Conservation (phyloP, 2,113 vertebrate species). For the Aepyceros melampus region DNA sequence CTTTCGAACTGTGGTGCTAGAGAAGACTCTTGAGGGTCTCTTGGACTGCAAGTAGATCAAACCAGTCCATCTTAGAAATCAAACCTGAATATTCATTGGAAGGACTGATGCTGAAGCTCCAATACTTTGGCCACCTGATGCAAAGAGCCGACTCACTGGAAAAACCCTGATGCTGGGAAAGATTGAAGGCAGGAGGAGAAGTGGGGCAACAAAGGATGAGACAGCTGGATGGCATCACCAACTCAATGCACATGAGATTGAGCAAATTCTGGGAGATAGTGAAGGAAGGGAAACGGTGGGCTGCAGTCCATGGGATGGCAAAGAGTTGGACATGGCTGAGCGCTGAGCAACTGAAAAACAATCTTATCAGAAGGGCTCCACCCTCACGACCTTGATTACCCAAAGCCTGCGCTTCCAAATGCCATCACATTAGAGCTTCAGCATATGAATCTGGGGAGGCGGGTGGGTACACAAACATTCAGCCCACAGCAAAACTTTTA, state of each 20-base stretch:
- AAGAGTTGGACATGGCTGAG: background rate
- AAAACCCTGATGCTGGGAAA: background rate
- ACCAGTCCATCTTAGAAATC: background rate
- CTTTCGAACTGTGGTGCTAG: background rate
- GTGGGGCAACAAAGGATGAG: background rate
- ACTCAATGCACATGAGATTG: background rate
- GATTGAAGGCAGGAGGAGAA: background rate
- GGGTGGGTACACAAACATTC: background rate
- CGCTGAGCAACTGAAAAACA: background rate
- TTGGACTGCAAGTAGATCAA: background rate
- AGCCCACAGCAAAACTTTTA: background rate
- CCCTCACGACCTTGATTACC: background rate
- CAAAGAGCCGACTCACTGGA: rapidly evolving
- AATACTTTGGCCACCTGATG: background rate
- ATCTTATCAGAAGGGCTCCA: background rate
- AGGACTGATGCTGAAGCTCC: background rate
- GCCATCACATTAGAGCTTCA: background rate
- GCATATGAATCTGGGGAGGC: background rate
- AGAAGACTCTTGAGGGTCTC: background rate
- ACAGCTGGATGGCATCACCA: background rate
- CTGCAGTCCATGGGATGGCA: background rate
- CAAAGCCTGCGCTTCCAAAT: background rate
- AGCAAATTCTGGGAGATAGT: background rate
- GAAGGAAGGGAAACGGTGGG: background rate
- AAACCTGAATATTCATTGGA: background rate